Evolutionary conservation across 2,113 vertebrate species (phyloP).

Genomic region (Microtus ochrogaster): DNA sequence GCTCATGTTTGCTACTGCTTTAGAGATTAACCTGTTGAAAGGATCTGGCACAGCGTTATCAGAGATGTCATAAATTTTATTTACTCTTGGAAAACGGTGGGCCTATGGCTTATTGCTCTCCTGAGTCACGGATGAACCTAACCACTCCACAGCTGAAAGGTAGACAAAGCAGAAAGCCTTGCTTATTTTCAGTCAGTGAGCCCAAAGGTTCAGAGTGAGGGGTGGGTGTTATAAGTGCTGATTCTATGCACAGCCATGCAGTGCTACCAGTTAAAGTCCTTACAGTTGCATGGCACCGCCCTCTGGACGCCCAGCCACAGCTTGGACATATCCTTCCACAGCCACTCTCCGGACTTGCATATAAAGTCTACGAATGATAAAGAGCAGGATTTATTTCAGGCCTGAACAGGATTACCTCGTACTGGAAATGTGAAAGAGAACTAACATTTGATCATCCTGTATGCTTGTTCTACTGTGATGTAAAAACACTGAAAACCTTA

Average conservation of each 20-base stretch:
- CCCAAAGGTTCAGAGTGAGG: constrained; percentile 20
- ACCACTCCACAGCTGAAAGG: constrained; percentile 52
- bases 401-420: constrained; percentile 50
- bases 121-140: constrained; percentile 18
- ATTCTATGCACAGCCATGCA: constrained; percentile 66
- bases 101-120: constrained; percentile 27
- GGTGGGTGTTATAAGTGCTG: constrained; percentile 64
- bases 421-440: constrained; percentile 67
- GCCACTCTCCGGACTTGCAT: constrained; percentile 80
- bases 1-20: neutral
- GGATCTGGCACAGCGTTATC: neutral
- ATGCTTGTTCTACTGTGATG: neutral
- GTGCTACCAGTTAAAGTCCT: constrained; percentile 45
- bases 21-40: constrained; percentile 20
- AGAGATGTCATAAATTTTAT: neutral
- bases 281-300: constrained; percentile 68
- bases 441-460: neutral
- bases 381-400: constrained; percentile 81
- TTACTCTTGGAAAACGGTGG: constrained; percentile 53
- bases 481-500: constrained; percentile 15
- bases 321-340: constrained; percentile 83
- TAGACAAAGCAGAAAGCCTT: constrained; percentile 68
- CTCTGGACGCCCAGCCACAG: constrained; percentile 80
- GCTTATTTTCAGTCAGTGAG: constrained; percentile 74
- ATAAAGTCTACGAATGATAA: constrained; percentile 82